These are phyloP conservation scores for Danaus chrysippus DNA, from an alignment of 2,888 invertebrate species.

Conservation along the genomic window DNA sequence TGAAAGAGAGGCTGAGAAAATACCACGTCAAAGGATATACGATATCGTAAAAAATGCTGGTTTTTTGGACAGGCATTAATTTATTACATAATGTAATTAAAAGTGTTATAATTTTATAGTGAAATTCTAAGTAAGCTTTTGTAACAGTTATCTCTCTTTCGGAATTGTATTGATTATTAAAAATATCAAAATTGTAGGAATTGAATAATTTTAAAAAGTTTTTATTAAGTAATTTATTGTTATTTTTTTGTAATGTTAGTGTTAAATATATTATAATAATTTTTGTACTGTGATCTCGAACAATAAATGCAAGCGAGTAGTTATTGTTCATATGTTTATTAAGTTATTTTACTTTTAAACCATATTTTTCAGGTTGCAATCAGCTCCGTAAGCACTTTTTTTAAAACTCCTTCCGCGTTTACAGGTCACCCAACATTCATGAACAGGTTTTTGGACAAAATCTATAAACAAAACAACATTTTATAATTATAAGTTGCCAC, in stretches of 20 bases:
- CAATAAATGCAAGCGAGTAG: constrained; percentile 68
- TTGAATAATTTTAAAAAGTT: not conserved
- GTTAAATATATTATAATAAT: constrained; percentile 16
- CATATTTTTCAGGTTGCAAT: constrained; percentile 50
- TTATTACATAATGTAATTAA: not conserved
- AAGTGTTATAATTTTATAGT: not conserved
- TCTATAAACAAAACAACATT: constrained; percentile 45
- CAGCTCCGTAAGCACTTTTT: constrained; percentile 51
- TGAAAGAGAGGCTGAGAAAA: constrained; percentile 89
- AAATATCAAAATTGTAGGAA: not conserved
- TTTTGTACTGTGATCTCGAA: constrained; percentile 66
- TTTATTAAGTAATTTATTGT: not conserved
- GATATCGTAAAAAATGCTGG: constrained; percentile 87
- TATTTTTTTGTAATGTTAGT: constrained; percentile 1
- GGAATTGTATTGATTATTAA: not conserved
- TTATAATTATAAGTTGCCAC: not conserved
- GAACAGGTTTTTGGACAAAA: constrained; percentile 61
- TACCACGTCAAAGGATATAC: constrained; percentile 86
- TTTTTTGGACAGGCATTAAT: constrained; percentile 68
- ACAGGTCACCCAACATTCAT: constrained; percentile 73
- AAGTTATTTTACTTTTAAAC: constrained; percentile 35
- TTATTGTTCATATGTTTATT: constrained; percentile 57
- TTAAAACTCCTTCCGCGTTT: constrained; percentile 70
- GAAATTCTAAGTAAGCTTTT: not conserved
- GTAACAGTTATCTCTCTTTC: too few relatives aligned